A percentile compares a stretch with the other conserved stretches of the same genome.
These are phyloP conservation scores for Tamandua tetradactyla DNA, from an alignment of 2,797 vertebrate species.

Conservation along the genomic window DNA sequence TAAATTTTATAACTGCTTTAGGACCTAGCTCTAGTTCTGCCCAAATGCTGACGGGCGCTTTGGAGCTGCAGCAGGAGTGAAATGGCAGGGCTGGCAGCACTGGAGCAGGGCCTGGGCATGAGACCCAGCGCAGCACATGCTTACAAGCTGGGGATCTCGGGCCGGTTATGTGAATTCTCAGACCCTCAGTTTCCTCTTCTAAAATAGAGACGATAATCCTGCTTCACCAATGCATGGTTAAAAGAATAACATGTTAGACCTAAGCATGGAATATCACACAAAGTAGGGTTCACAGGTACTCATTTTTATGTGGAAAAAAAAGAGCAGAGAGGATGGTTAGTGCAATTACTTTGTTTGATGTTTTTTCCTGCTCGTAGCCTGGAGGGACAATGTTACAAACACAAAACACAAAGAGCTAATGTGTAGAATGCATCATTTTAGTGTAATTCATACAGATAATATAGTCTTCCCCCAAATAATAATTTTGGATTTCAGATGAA, in stretches of 20 bases:
- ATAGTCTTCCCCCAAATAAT: not conserved
- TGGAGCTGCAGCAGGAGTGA: not conserved
- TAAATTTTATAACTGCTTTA: not conserved
- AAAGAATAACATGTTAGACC: not conserved
- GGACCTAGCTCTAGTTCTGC: not conserved
- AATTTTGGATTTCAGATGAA: conserved; percentile 41
- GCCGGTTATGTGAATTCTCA: not conserved
- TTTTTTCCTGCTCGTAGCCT: not conserved
- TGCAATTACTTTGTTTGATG: not conserved
- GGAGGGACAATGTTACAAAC: not conserved
- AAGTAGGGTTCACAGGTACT: not conserved
- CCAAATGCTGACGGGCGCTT: not conserved
- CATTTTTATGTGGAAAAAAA: not conserved
- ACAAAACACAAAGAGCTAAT: not conserved
- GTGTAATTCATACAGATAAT: not conserved
- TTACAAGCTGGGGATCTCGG: not conserved
- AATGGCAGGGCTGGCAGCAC: not conserved
- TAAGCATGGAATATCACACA: not conserved
- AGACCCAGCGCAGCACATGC: not conserved
- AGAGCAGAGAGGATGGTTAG: not conserved
- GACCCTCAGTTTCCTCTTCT: no score
- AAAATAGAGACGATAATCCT: not conserved
- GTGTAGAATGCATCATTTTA: not conserved
- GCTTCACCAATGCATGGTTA: not conserved
- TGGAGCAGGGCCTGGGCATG: not conserved